Conservation (phyloP, 2,797 vertebrate genomes). For the Valencia hispanica region DNA sequence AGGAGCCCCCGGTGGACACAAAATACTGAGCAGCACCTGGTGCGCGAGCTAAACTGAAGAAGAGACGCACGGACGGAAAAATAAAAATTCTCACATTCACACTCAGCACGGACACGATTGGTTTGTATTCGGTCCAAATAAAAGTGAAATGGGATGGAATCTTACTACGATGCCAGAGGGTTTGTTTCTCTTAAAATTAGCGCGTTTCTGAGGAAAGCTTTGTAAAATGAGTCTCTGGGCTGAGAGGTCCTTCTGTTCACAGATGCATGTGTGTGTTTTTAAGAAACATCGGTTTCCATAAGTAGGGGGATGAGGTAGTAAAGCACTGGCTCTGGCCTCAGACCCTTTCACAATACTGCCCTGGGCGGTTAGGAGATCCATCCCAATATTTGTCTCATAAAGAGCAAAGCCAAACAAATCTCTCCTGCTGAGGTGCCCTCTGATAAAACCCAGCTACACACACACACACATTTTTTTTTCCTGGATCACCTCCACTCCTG, state of each 20-base stretch:
- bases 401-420: conserved; percentile 74
- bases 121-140: conserved; percentile 14
- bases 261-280: conserved; percentile 6
- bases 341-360: conserved; percentile 62
- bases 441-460: conserved; percentile 40
- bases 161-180: neutral
- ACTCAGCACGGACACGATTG: conserved; percentile 4
- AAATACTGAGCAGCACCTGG: conserved; percentile 75
- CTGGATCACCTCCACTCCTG: conserved; percentile 25
- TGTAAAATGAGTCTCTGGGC: neutral
- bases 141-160: conserved; percentile 32
- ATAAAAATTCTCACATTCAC: conserved; percentile 27
- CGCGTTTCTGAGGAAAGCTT: conserved; percentile 17
- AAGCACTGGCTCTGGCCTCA: conserved; percentile 46
- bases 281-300: conserved; percentile 55
- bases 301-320: conserved; percentile 70
- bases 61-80: conserved; percentile 23
- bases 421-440: conserved; percentile 54
- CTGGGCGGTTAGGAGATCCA: conserved; percentile 53
- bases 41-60: conserved; percentile 56
- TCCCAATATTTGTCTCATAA: conserved; percentile 75
- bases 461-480: conserved; percentile 9
- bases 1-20: conserved; percentile 51
- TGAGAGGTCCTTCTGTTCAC: conserved; percentile 4
- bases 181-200: conserved; percentile 20